A percentile compares a stretch with the other conserved stretches of the same genome.
Conservation (phyloP, 2,888 invertebrate species). For the Drymonia ruficornis region DNA sequence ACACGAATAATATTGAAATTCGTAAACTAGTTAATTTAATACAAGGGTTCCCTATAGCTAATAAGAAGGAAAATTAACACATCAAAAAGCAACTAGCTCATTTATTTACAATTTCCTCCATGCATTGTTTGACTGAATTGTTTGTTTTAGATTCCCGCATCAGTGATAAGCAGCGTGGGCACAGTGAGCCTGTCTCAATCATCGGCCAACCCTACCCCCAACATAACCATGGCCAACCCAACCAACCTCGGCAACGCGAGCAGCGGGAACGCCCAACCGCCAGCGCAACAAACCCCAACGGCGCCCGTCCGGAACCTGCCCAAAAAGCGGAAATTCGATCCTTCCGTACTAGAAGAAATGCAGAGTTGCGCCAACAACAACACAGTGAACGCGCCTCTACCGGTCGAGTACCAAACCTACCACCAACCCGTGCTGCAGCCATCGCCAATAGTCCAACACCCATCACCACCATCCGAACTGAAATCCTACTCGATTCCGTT, state of each 20-base stretch:
- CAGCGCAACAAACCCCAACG: constrained; percentile 71
- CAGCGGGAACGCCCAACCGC: constrained; percentile 59
- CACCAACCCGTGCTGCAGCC: constrained; percentile 65
- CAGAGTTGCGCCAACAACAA: constrained; percentile 78
- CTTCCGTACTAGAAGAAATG: constrained; percentile 90
- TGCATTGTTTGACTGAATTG: constrained; percentile 4
- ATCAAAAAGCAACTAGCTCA: neutral
- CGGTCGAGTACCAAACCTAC: constrained; percentile 62
- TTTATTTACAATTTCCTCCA: neutral
- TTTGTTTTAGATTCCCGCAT: constrained; percentile 81
- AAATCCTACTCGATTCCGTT: constrained; percentile 76
- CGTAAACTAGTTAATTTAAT: too few species aligned
- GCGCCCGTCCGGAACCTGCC: constrained; percentile 92
- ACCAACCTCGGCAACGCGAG: constrained; percentile 73
- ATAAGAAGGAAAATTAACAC: neutral
- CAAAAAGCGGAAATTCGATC: constrained; percentile 96
- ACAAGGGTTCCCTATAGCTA: neutral
- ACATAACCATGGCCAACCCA: constrained; percentile 77
- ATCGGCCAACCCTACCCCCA: constrained; percentile 65
- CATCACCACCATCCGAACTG: constrained; percentile 84
- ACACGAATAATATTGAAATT: too few species aligned
- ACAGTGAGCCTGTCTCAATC: constrained; percentile 82
- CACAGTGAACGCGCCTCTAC: constrained; percentile 54
- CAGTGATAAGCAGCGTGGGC: constrained; percentile 85
- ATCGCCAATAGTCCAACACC: constrained; percentile 71